Evolutionary conservation across 2,797 vertebrate genomes (phyloP).

Genomic region (Antennarius maculatus): DNA sequence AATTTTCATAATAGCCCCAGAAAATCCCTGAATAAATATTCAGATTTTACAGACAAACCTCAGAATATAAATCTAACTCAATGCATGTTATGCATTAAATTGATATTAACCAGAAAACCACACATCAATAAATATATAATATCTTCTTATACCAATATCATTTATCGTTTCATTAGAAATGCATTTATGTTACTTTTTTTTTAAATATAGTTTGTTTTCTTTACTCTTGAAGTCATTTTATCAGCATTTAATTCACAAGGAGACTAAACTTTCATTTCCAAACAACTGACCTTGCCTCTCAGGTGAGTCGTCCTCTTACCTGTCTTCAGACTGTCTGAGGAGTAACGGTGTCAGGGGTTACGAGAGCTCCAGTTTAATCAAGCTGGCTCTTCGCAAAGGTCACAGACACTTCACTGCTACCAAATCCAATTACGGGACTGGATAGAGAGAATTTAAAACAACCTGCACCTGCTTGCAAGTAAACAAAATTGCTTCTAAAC

Average conservation of each 20-base stretch:
- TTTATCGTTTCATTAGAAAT: constrained; percentile 10
- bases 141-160: background rate
- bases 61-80: constrained; percentile 25
- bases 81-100: constrained; percentile 13
- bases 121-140: constrained; percentile 7
- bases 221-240: background rate
- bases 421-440: constrained; percentile 64
- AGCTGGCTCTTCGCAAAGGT: constrained; percentile 65
- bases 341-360: constrained; percentile 61
- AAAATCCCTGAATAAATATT: constrained; percentile 48
- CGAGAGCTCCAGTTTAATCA: constrained; percentile 67
- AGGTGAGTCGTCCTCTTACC: constrained; percentile 47
- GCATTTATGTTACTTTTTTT: background rate
- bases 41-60: constrained; percentile 28
- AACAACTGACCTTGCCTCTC: constrained; percentile 35
- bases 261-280: constrained; percentile 18
- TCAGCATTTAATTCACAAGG: constrained; percentile 7
- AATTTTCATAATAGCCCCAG: constrained; percentile 34
- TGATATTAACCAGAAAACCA: constrained; percentile 8
- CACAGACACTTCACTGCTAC: constrained; percentile 51
- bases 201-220: background rate
- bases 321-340: constrained; percentile 60
- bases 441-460: constrained; percentile 49
- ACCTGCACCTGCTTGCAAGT: constrained; percentile 18
- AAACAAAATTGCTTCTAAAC: constrained; percentile 13